These are phyloP conservation scores for Riparia riparia DNA, from an alignment of 2,113 vertebrate species.

Conservation along the genomic window DNA sequence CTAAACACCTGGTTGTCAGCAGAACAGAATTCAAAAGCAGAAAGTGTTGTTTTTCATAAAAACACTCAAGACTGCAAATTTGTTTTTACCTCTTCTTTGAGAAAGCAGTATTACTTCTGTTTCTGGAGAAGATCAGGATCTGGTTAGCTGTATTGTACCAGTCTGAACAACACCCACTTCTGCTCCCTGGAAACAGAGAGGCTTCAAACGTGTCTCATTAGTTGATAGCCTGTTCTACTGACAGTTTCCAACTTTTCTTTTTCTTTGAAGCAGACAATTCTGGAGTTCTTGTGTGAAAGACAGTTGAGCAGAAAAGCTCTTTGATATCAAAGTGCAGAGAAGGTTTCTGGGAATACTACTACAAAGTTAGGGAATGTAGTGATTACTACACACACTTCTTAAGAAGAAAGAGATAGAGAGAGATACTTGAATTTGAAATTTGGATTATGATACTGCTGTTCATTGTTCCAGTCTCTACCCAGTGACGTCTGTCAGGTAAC, in stretches of 20 bases:
- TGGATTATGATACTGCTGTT: not conserved
- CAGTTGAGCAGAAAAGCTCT: not conserved
- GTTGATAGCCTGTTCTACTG: not conserved
- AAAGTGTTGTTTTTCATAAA: not conserved
- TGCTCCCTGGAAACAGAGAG: not conserved
- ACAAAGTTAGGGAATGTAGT: not conserved
- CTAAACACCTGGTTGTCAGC: not conserved
- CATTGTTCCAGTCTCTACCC: not conserved
- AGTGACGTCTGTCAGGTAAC: not conserved
- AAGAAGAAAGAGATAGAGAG: not conserved
- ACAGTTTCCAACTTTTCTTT: not conserved
- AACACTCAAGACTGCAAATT: not conserved
- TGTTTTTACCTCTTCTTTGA: not conserved
- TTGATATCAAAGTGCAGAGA: not conserved
- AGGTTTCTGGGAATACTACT: not conserved
- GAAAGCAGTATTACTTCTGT: not conserved
- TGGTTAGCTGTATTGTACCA: not conserved
- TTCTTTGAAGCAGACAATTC: not conserved
- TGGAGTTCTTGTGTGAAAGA: not conserved
- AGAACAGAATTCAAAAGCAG: not conserved
- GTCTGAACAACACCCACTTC: not conserved
- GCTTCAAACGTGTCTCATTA: not conserved
- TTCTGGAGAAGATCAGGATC: not conserved
- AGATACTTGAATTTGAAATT: not conserved
- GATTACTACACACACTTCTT: fast-evolving